Evolutionary conservation across 1,140 invertebrate genomes (phyloP), one percentile per base, ranked within the genome.

Genomic region (Pomacea maculata): DNA sequence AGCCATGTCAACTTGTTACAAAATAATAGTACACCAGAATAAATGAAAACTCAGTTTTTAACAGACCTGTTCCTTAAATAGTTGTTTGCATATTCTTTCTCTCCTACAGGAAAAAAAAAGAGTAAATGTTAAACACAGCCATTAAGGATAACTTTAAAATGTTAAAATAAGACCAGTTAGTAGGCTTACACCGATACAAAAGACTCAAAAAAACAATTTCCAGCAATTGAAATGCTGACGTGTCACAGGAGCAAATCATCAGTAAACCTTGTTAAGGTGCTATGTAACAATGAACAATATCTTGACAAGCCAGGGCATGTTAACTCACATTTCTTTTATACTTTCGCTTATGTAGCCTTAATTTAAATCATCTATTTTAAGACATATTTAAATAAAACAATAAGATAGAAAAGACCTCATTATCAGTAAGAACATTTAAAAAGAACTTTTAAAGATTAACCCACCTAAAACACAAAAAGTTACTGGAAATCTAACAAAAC

Each of bases 61-160:
- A 85, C 86, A 81, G 75, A 89, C 88, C 81, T 86, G 65, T 89
- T 85, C 83, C 83, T 85, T 15, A 86, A 72, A 72, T 85, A 89
- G 78, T 85, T 89, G 83, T 89, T 87, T 15, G 85, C 86, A 75
- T 86, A 80, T 45, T 83, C 83, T 82, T 75, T 82, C 8, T 80
- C 77, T 75, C 84, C 87, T 88, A 80, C 45, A 84, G 84, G 57
- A 45, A 71, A 72, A 75, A 83, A 55, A 73, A 65, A 80, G 79
- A 81, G 4, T n/a, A 81, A 17, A 76, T 74, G 63, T 57, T 45
- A 17, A 64, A 21, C 45, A n/a, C 54, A 67, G 61, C 70, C 21
- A 52, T 57, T n/a, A 21, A 29, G 17, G n/a, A 71, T 21, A 65
- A 1, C 3, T 74, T 34, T 63, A 73, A 73, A 25, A 57, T 52